Evolutionary conservation across 2,113 vertebrate genomes (phyloP), one percentile per base, ranked within the genome.

Genomic region (Numenius arquata): DNA sequence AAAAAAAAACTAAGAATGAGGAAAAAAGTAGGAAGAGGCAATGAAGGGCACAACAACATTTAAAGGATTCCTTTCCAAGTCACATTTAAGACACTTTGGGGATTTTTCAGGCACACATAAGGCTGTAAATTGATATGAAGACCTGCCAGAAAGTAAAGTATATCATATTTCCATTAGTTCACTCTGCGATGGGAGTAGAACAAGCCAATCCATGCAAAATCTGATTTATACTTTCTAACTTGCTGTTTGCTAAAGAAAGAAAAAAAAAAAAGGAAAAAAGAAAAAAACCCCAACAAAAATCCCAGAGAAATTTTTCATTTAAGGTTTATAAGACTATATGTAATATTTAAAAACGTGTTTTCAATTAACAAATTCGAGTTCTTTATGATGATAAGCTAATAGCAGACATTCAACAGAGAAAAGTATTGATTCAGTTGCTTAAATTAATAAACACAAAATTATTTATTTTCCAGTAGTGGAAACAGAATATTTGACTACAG

Each of bases 381-480:
- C 86, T 94, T 97, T 95, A 73, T 80, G 38, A 71, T 68, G 43
- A 92, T 68, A 94, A 95, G 40, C 58, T 94, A 93, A 91, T 71
- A 96, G 85, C 40, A 97, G 53, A 73, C 34, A 81, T 81, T 84
- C 41, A 89, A 88, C 15, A 76, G 27, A 94, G 59, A 68, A 86
- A 95, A 91, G 55, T 76, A 96, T 56, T 94, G 59, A 95, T 96
- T 93, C 86, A 95, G 78, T 94, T 91, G 61, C 86, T 97, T 95
- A 89, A 88, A 95, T 80, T 88, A 97, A 95, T 62, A 96, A 95
- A 93, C 38, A 18, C 25, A 91, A 85, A 91, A 70, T 81, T 94
- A 95, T 76, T 72, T 91, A 40, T 96, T 97, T 96, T 96, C 94
- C 72, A 86, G 84, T 79, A 96, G 16, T 89, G 87, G 72, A 96